These are phyloP conservation scores for Erinaceus europaeus DNA, from an alignment of 2,113 vertebrate genomes.

Conservation along the genomic window DNA sequence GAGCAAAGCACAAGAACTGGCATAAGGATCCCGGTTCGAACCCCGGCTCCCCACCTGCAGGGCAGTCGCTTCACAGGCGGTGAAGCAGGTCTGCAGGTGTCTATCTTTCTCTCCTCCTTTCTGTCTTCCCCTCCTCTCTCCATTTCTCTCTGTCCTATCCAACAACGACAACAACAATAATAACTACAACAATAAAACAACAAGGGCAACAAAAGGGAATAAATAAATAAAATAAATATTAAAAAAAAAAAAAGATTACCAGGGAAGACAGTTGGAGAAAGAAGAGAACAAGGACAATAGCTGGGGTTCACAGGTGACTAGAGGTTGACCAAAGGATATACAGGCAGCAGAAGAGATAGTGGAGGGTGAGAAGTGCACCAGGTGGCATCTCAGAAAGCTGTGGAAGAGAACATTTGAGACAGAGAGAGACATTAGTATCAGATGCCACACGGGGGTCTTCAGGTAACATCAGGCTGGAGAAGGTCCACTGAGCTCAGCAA, in stretches of 20 bases:
- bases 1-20: too few relatives aligned
- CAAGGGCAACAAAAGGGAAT: too few relatives aligned
- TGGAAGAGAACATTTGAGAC: background rate
- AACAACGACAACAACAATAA: too few relatives aligned
- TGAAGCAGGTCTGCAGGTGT: too few relatives aligned
- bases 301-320: background rate
- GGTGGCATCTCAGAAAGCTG: background rate
- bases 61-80: too few relatives aligned
- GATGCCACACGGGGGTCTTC: background rate
- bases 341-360: background rate
- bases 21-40: too few relatives aligned
- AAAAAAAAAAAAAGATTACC: background rate
- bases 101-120: too few relatives aligned
- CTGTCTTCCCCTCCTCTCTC: too few relatives aligned
- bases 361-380: background rate
- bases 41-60: too few relatives aligned
- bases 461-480: background rate
- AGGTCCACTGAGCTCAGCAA: background rate
- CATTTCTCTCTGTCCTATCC: too few relatives aligned
- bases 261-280: background rate
- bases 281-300: background rate
- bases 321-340: background rate
- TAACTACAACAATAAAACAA: too few relatives aligned
- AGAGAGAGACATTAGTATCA: background rate
- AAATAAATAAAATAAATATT: too few relatives aligned